phyloP scores from a whole-genome alignment of 35 echinoderm and acorn worm genomes.

The Heliocidaris erythrogramma region DNA sequence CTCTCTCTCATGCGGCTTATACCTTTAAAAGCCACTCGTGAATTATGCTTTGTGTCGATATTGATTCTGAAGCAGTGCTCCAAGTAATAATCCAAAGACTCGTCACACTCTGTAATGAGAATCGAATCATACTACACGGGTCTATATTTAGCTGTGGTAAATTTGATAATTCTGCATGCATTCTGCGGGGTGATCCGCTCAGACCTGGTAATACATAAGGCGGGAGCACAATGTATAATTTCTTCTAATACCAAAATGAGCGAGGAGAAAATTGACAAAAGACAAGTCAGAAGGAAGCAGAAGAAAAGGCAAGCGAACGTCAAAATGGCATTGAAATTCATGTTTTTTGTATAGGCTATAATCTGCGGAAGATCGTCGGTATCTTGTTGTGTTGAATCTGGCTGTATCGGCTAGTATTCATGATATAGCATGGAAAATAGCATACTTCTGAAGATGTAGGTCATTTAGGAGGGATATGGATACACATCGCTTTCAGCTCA shows the following conservation, averaged over 20 bases:
- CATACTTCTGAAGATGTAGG: too few relatives aligned
- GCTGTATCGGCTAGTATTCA: too few relatives aligned
- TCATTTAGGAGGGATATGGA: too few relatives aligned
- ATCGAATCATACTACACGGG: not conserved
- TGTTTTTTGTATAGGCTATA: not conserved
- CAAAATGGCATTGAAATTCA: not conserved
- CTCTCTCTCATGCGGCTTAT: not conserved
- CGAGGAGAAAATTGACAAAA: not conserved
- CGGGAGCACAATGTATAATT: not conserved
- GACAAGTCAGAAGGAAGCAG: not conserved
- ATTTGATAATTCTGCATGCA: slow-evolving; percentile 2
- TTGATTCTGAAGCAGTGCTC: slow-evolving; percentile 9
- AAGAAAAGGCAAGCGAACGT: not conserved
- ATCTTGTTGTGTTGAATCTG: too few relatives aligned
- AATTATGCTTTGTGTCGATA: slow-evolving; percentile 18
- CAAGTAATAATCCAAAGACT: not conserved
- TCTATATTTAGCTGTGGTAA: not conserved
- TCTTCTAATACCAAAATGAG: not conserved
- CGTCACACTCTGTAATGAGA: not conserved
- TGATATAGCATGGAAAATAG: too few relatives aligned
- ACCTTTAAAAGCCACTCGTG: not conserved
- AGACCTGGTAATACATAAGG: not conserved
- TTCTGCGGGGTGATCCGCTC: not conserved
- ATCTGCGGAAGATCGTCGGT: too few relatives aligned
- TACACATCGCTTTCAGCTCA: too few relatives aligned